Evolutionary conservation across 2,888 invertebrate species (phyloP).

Genomic region (Nemoura dubitans): DNA sequence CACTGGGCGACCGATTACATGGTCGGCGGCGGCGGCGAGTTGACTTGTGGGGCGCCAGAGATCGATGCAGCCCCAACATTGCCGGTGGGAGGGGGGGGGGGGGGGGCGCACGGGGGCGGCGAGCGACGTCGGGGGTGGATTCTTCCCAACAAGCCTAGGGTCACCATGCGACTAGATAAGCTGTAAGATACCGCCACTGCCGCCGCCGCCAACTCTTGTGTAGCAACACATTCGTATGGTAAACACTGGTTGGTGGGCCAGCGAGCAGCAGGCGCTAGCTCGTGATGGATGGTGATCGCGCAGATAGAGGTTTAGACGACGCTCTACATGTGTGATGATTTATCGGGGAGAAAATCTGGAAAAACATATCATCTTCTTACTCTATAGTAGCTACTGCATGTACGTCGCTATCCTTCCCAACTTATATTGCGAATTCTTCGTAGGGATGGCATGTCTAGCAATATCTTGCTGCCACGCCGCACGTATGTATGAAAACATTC

Average conservation of each 20-base stretch:
- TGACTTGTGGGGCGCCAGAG: constrained; percentile 7
- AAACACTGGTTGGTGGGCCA: not conserved
- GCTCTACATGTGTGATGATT: not conserved
- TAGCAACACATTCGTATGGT: not conserved
- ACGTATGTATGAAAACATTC: not conserved
- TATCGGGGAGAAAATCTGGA: not conserved
- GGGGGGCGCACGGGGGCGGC: not conserved
- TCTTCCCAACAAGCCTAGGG: constrained; percentile 7
- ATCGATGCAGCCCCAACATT: constrained; percentile 12
- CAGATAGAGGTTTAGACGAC: not conserved
- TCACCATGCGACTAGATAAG: constrained; percentile 12
- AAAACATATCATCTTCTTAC: not conserved
- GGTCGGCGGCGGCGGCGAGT: not conserved
- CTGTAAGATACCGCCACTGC: not conserved
- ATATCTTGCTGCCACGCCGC: not conserved
- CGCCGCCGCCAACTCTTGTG: not conserved
- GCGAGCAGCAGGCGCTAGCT: not conserved
- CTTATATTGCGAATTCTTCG: constrained; percentile 12
- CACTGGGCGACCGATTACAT: not conserved
- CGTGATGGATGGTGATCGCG: constrained; percentile 7
- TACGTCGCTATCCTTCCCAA: not conserved
- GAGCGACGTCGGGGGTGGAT: not conserved
- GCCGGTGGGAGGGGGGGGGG: not conserved
- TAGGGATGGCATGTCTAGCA: not conserved
- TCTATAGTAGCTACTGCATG: not conserved